A percentile compares a stretch with the other conserved stretches of the same genome.
Conservation (phyloP, 1,140 invertebrate genomes). For the Sitobion miscanthi region DNA sequence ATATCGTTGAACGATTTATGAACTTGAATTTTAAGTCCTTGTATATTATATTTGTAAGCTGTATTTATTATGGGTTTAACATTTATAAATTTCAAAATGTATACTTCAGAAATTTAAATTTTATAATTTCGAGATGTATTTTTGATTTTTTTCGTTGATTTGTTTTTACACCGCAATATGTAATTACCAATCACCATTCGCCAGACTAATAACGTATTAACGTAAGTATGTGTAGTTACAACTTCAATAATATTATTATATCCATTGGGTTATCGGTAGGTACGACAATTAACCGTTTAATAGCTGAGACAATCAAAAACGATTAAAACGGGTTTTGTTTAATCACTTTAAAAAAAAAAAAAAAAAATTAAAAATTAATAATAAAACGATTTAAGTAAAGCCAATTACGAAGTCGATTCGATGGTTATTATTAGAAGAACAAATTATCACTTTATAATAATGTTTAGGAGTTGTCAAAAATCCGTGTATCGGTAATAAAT, state of each 20-base stretch:
- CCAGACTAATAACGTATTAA: neutral
- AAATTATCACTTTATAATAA: conserved; percentile 12
- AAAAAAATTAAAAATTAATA: neutral
- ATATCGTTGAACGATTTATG: conserved; percentile 3
- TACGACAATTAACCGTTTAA: neutral
- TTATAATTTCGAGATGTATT: neutral
- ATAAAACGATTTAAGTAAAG: neutral
- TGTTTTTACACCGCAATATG: neutral
- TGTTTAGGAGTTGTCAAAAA: conserved; percentile 23
- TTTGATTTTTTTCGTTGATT: neutral
- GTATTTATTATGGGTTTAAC: neutral
- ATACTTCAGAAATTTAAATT: neutral
- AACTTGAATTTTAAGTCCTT: neutral
- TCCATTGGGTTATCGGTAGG: neutral
- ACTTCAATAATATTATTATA: neutral
- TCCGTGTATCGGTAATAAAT: conserved; percentile 39
- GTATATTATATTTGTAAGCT: neutral
- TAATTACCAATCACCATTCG: neutral
- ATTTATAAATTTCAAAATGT: neutral
- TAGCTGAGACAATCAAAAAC: conserved; percentile 18
- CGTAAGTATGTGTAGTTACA: no score
- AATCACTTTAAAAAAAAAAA: neutral
- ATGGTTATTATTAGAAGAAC: conserved; percentile 13
- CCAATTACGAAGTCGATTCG: neutral
- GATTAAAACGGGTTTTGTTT: conserved; percentile 9